phyloP scores from a whole-genome alignment of 2,797 vertebrate genomes.

The Notamacropus eugenii region DNA sequence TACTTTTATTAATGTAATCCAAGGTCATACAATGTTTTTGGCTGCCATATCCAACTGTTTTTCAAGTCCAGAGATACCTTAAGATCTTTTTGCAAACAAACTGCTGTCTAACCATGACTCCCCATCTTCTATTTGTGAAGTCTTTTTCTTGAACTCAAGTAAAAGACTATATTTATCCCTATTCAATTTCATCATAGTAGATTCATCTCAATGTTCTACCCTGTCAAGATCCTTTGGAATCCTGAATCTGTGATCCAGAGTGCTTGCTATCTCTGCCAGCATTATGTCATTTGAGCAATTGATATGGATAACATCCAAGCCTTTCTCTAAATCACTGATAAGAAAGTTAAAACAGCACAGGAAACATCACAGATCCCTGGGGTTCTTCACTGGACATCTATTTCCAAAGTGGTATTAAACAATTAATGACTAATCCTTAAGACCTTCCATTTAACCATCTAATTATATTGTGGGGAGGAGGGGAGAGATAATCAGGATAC shows the following conservation, averaged over 20 bases:
- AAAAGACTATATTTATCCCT: neutral
- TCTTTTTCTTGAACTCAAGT: neutral
- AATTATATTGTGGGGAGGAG: neutral
- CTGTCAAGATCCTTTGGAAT: neutral
- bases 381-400: neutral
- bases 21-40: neutral
- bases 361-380: neutral
- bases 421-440: neutral
- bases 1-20: neutral
- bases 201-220: neutral
- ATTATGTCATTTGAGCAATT: neutral
- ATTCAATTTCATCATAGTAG: neutral
- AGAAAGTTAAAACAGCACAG: neutral
- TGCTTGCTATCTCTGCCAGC: neutral
- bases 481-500: neutral
- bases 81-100: neutral
- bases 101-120: neutral
- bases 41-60: neutral
- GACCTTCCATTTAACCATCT: neutral
- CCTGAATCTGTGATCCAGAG: neutral
- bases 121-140: neutral
- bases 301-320: neutral
- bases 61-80: neutral
- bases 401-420: neutral
- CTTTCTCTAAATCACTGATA: neutral